Conservation (phyloP, 2,797 vertebrate species). For the Pangasius krempfi region DNA sequence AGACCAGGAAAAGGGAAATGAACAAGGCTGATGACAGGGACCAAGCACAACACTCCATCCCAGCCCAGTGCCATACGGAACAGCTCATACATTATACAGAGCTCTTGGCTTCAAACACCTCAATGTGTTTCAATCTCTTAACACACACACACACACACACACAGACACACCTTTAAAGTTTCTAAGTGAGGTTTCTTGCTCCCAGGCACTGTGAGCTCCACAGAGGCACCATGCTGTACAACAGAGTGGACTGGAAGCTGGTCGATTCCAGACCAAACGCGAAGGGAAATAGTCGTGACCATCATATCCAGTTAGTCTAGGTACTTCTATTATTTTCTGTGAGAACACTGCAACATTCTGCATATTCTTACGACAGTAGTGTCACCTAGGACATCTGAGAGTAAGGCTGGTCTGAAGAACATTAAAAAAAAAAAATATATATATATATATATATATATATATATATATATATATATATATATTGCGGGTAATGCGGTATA, state of each 20-base stretch:
- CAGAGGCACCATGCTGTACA: not conserved
- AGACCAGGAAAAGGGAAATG: not conserved
- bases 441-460: too few relatives aligned
- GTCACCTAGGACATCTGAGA: too few relatives aligned
- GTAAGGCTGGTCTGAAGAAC: not conserved
- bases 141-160: conserved; percentile 12
- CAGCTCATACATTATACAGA: conserved; percentile 23
- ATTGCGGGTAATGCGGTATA: not conserved
- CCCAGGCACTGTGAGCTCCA: not conserved
- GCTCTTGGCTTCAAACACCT: conserved; percentile 48
- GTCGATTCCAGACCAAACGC: not conserved
- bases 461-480: too few relatives aligned
- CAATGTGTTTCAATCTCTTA: not conserved
- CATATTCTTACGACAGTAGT: not conserved
- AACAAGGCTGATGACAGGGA: conserved; percentile 11
- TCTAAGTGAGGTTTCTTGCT: conserved; percentile 11
- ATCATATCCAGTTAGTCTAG: not conserved
- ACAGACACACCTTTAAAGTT: conserved; percentile 19
- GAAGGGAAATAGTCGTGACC: not conserved
- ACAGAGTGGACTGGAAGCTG: not conserved
- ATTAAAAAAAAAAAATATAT: not conserved
- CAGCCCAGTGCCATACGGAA: not conserved
- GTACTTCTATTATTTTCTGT: not conserved
- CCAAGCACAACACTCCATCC: not conserved
- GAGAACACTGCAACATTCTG: not conserved